Base-by-base conservation (phyloP, 2,888 invertebrate species). In the Rhamphomyia laevipes region DNA sequence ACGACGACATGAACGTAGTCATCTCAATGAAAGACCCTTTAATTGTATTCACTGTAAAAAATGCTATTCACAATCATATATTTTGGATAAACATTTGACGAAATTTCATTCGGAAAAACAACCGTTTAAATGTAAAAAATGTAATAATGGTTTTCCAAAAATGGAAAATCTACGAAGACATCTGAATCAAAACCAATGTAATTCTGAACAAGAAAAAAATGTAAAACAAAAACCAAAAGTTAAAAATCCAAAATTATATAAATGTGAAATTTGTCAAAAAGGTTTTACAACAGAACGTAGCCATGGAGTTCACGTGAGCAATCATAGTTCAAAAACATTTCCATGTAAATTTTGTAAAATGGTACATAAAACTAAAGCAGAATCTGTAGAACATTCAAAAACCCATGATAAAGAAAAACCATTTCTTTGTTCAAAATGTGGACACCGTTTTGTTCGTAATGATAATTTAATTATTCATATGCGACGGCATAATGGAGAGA, bases 401-500 rank as follows among this genome's bases (percentile, higher is more conserved):
- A 73, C 73, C 50, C 76, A 76, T 53, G 55, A 61, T 40, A 73
- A 72, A 23, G 76, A 76, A 47, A 74, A 75, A 48, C 77, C 77
- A 47, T 77, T 73, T 58, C 63, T 77, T 18, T 77, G 77, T 56
- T 77, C 76, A 5, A 76, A 77, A 53, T 78, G 77, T 55, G 77
- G 77, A 1, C 73, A 76, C 16, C 63, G 76, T 48, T 78, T 78
- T 58, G 74, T 76, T 18, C 65, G 77, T 18, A 77, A 77, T 51
- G 77, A 77, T 61, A 77, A 77, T 63, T 62, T 78, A 46, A 72
- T 76, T 13, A 73, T 73, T 17, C 77, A 78, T 54, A 77, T 77
- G 77, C 63, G 77, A n/a, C 63, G 77, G 37, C 77, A 78, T 61
- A 71, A 75, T 4, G 77, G 77, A 6, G 77, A 77, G 55, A 78